Evolutionary conservation across 2,888 invertebrate species (phyloP).

Genomic region (Standfussiana lucernea): DNA sequence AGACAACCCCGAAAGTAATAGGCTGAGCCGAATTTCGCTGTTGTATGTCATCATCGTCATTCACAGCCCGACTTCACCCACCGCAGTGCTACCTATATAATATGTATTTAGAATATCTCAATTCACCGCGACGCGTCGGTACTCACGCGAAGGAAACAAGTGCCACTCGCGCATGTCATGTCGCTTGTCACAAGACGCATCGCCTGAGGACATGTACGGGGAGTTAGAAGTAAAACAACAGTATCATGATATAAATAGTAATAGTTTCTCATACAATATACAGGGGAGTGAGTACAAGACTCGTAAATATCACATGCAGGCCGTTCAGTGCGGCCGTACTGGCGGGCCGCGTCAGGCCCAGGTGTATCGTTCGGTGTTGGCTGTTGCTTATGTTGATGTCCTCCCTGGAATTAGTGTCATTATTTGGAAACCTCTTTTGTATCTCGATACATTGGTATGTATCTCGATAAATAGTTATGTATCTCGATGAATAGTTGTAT

Average conservation of each 20-base stretch:
- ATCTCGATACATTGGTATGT: not conserved
- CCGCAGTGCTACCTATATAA: no score
- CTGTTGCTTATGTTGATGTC: not conserved
- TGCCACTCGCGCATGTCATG: not conserved
- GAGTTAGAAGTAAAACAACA: slow-evolving; percentile 6
- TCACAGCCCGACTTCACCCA: not conserved
- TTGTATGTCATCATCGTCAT: not conserved
- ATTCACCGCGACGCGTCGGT: not conserved
- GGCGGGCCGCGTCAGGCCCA: not conserved
- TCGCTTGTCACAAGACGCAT: not conserved
- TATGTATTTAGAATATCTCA: no score
- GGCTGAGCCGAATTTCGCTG: no score
- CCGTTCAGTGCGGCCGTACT: slow-evolving; percentile 3
- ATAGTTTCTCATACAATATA: slow-evolving; percentile 57
- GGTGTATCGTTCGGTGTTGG: slow-evolving; percentile 1
- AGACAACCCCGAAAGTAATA: no score
- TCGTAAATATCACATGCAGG: slow-evolving; percentile 1
- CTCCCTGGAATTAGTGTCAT: slow-evolving; percentile 28
- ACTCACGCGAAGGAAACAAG: not conserved
- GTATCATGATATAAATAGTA: slow-evolving; percentile 39
- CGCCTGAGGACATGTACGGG: not conserved
- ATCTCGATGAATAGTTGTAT: no score
- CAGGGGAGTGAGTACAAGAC: slow-evolving; percentile 25
- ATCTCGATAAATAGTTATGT: no score
- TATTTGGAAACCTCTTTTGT: not conserved